Conservation (phyloP, 2,888 invertebrate genomes). For the Perdita meconis region DNA sequence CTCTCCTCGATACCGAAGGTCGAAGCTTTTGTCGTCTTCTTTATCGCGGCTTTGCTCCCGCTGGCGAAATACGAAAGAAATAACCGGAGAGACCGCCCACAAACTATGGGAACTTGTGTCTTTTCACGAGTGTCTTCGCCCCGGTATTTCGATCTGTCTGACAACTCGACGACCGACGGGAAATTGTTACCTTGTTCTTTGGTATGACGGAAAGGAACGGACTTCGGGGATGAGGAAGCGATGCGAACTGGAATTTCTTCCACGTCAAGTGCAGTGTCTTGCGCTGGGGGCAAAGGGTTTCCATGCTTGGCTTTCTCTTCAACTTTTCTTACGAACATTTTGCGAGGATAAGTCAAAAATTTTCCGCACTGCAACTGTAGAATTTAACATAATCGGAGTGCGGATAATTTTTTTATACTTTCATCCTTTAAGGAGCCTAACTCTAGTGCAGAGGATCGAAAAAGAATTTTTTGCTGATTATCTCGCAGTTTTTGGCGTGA, state of each 20-base stretch:
- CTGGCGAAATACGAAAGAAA: conserved; percentile 1
- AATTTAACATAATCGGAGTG: no score
- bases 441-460: no score
- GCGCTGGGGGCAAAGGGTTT: no score
- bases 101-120: neutral
- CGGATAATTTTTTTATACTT: no score
- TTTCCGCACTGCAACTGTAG: no score
- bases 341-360: no score
- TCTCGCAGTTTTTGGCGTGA: no score
- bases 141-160: conserved; percentile 1
- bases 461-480: no score
- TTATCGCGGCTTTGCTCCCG: conserved; percentile 29
- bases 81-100: neutral
- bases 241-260: neutral
- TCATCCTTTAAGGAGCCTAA: no score
- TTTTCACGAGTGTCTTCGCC: neutral
- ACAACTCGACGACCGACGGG: neutral
- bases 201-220: neutral
- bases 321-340: no score
- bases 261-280: no score
- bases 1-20: conserved; percentile 40
- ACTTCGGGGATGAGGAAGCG: neutral
- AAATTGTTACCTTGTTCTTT: neutral
- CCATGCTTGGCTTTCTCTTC: no score
- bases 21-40: conserved; percentile 25